These are phyloP conservation scores for Sphecodes monilicornis DNA, from an alignment of 2,888 invertebrate genomes.

Conservation along the genomic window DNA sequence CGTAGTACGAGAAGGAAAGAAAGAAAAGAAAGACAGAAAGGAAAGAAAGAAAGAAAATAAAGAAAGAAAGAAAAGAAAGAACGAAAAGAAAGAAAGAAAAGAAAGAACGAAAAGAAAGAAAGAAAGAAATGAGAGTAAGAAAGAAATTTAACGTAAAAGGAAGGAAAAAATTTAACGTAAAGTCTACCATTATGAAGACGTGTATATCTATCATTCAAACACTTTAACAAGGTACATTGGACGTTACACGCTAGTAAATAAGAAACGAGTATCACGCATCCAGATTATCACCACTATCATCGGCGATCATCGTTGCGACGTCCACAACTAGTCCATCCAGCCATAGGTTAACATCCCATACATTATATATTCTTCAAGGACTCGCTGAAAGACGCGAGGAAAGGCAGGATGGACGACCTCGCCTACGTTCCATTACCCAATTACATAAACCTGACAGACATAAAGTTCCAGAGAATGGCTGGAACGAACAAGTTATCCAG, in stretches of 20 bases:
- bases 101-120: too few relatives aligned
- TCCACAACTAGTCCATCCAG: conserved; percentile 22
- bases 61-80: too few relatives aligned
- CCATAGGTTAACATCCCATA: not conserved
- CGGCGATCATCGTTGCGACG: not conserved
- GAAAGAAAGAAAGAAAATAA: too few relatives aligned
- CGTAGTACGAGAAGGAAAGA: too few relatives aligned
- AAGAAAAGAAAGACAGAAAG: too few relatives aligned
- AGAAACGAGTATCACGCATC: not conserved
- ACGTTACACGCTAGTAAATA: not conserved
- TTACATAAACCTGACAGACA: conserved; percentile 72
- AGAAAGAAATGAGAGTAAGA: too few relatives aligned
- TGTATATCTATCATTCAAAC: not conserved
- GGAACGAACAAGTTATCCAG: conserved; percentile 62
- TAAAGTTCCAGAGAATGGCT: conserved; percentile 44
- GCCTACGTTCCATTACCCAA: conserved; percentile 75
- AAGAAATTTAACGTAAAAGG: too few relatives aligned
- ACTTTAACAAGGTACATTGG: not conserved
- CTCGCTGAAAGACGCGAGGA: conserved; percentile 51
- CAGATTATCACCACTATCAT: not conserved
- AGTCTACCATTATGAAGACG: not conserved
- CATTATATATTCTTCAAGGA: not conserved
- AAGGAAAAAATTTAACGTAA: not conserved
- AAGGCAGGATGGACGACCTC: conserved; percentile 71
- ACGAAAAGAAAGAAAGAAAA: too few relatives aligned